Conservation (phyloP, 2,797 vertebrate species). For the Anas bernieri region DNA sequence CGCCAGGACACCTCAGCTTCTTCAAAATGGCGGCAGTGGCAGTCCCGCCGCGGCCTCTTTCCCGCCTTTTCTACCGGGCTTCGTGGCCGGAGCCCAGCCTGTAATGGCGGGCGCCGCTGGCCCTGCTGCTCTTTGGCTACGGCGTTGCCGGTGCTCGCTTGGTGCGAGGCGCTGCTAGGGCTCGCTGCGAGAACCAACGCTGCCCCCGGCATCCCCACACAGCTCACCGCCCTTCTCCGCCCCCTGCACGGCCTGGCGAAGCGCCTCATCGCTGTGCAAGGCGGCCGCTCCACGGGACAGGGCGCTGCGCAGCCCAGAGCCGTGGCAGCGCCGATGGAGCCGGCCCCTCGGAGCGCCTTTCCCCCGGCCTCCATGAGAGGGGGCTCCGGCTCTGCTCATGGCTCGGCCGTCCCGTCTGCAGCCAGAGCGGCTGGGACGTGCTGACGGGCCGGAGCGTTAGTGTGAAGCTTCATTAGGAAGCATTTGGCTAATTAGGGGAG, state of each 20-base stretch:
- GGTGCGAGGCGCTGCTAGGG: fast-evolving
- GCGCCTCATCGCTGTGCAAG: neutral
- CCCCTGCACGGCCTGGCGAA: neutral
- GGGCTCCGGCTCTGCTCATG: neutral
- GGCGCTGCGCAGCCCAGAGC: too few relatives aligned
- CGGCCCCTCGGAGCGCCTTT: neutral
- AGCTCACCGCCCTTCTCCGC: too few relatives aligned
- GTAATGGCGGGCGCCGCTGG: fast-evolving
- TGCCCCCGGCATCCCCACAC: neutral
- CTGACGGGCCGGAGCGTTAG: neutral
- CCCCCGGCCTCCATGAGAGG: neutral
- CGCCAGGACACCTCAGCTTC: fast-evolving
- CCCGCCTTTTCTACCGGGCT: neutral
- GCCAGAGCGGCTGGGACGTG: neutral
- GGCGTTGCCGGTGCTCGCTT: fast-evolving
- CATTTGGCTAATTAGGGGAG: neutral
- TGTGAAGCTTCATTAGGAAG: neutral
- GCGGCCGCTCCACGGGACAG: too few relatives aligned
- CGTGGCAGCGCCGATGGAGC: too few relatives aligned
- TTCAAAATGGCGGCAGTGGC: fast-evolving
- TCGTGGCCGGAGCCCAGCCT: neutral
- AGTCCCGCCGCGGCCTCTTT: neutral
- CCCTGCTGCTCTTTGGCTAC: fast-evolving
- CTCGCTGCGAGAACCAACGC: fast-evolving
- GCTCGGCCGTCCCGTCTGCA: fast-evolving